These are phyloP conservation scores for Sialia sialis DNA, from an alignment of 2,113 vertebrate species.

Conservation along the genomic window DNA sequence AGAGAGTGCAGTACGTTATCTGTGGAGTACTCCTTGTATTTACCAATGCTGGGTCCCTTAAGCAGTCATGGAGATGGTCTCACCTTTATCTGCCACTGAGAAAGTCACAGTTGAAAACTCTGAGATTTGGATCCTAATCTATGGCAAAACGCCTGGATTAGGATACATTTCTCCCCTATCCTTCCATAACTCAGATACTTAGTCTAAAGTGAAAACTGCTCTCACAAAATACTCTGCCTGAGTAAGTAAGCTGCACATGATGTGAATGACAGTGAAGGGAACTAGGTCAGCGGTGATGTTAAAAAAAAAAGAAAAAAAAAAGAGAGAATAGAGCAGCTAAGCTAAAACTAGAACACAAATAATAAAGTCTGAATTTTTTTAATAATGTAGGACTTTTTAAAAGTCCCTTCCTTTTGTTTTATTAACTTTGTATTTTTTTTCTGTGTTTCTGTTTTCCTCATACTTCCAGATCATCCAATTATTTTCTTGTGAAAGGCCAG, in stretches of 20 bases:
- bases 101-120: not conserved
- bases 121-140: not conserved
- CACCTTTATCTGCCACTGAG: not conserved
- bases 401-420: not conserved
- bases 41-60: not conserved
- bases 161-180: not conserved
- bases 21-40: not conserved
- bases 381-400: not conserved
- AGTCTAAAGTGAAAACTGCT: not conserved
- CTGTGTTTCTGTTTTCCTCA: not conserved
- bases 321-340: not conserved
- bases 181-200: not conserved
- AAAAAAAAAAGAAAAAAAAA: not conserved
- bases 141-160: not conserved
- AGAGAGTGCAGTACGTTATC: not conserved
- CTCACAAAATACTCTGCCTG: not conserved
- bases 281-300: not conserved
- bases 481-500: not conserved
- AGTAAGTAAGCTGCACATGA: not conserved
- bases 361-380: not conserved
- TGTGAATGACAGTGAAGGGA: not conserved
- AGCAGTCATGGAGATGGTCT: not conserved
- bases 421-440: not conserved
- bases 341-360: not conserved
- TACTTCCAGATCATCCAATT: not conserved